Conservation (phyloP, 2,113 vertebrate species). For the Engraulis encrasicolus region DNA sequence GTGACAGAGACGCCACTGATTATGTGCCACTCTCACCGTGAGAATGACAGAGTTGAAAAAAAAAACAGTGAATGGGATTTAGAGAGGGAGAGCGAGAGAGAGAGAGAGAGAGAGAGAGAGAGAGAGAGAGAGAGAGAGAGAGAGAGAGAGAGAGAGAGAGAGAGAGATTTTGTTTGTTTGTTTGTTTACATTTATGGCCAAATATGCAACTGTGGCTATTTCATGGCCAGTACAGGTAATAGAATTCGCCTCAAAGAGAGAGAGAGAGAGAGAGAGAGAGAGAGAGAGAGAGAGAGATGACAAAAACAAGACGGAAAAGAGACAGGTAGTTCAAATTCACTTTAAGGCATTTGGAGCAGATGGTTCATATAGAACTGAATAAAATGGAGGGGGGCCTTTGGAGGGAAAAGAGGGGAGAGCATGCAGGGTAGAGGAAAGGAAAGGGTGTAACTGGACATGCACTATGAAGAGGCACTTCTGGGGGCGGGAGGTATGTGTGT, state of each 20-base stretch:
- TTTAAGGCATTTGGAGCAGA: conserved; percentile 57
- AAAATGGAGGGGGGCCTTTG: not conserved
- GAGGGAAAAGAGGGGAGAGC: too few relatives aligned
- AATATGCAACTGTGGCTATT: too few relatives aligned
- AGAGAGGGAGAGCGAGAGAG: not conserved
- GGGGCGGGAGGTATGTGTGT: too few relatives aligned
- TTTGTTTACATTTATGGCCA: too few relatives aligned
- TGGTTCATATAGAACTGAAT: not conserved
- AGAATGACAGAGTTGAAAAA: not conserved
- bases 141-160: conserved; percentile 39
- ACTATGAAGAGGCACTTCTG: too few relatives aligned
- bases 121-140: conserved; percentile 1
- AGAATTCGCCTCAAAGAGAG: too few relatives aligned
- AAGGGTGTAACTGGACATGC: too few relatives aligned
- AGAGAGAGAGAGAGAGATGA: not conserved
- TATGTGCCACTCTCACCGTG: too few relatives aligned
- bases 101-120: conserved; percentile 45
- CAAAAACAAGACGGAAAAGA: not conserved
- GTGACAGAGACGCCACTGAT: conserved; percentile 31
- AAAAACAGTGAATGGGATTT: not conserved
- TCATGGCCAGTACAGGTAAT: too few relatives aligned
- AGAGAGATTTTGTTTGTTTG: too few relatives aligned
- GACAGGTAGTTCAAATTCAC: not conserved
- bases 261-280: conserved; percentile 25
- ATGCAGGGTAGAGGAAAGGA: too few relatives aligned